Base-by-base conservation (phyloP, 2,113 vertebrate genomes). In the Verasper variegatus region DNA sequence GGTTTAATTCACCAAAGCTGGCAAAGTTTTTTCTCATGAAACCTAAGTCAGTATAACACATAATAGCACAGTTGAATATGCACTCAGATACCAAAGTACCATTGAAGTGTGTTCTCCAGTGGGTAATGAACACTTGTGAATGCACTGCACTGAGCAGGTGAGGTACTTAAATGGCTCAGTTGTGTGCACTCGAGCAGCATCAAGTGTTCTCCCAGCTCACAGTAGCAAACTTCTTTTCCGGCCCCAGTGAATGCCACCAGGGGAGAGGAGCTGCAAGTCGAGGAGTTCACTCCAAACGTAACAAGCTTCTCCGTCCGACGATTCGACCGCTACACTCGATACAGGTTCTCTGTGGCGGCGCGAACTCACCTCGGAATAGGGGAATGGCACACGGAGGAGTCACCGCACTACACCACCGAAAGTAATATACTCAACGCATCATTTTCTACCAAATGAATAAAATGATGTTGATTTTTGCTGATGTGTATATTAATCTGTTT, bases 251-350 rank as follows among this genome's bases (percentile, higher is more conserved):
- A 98, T 0, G 94, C 96, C 37, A 94, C 95, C 86, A 94, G 94
- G 76, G 84, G 83, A 59, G 96, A 96, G 61, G 93, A 94, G 85
- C 82, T 89, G 74, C 82, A 91, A 74, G 82, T 94, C 20, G 96
- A 97, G 86, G 91, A 93, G 89, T 94, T 99, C 76, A 95, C 93
- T 68, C 94, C 97, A 61, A 98, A 99, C 45, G 93, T 95, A 78
- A 98, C 97, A 8, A 95, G 92, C 82, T 99, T 97, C 94, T 96
- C 94, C 0, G 18, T 99, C 78, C 95, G 94, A 21, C 94, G 97
- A 80, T 95, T 90, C 0, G 97, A 99, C 89, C 96, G 97, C 18
- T 96, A 98, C 88, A 98, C 97, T 0, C 96, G 96, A 27, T 99
- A 99, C 61, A 95, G 94, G 81, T 97, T 99, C 86, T 91, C 93